Evolutionary conservation across 2,113 vertebrate genomes (phyloP), one percentile per base, ranked within the genome.

Genomic region (Colinus virginianus): DNA sequence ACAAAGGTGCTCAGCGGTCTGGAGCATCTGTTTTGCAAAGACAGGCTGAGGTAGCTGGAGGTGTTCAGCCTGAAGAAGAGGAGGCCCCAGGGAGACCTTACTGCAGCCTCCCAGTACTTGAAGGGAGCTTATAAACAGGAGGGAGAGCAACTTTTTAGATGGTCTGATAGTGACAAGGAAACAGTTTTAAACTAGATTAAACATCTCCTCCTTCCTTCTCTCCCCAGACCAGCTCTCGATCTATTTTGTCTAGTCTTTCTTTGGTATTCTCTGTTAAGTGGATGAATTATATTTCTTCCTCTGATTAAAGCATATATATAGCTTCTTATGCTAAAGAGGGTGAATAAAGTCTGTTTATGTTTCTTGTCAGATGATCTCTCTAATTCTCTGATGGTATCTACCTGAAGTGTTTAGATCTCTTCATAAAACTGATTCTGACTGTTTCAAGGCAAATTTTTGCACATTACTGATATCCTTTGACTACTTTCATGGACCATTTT

Each of bases 211-310:
- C 1, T 6, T 11, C 1, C 14, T 23, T 5, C 19, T 2, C 15
- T 1, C 11, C 6, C 1, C 13, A 25, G 10, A 32, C 7, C 43
- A 36, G 14, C 32, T 55, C 32, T 7, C 5, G 4, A 30, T 9
- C 22, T 43, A 11, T 55, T 74, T 69, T 76, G 21, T 62, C 6
- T 56, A 26, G 40, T 36, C 19, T 48, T 61, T 46, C 40, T 53
- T 68, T 23, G 55, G 18, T n/a, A 59, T 28, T 9, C 36, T 32
- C 56, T 0, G 0, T 69, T 23, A 45, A n/a, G 26, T 51, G 26
- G 11, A 1, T 49, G 49, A 30, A 28, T 34, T 21, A 17, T 58
- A 4, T 28, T 61, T 92, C 21, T 8, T 72, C 21, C 23, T 59
- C 30, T 55, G n/a, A 9, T 78, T 61, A 61, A 46, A 67, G 21